Evolutionary conservation across 1,140 invertebrate species (phyloP), one percentile per base, ranked within the genome.

Genomic region (Caenorhabditis brenneri): DNA sequence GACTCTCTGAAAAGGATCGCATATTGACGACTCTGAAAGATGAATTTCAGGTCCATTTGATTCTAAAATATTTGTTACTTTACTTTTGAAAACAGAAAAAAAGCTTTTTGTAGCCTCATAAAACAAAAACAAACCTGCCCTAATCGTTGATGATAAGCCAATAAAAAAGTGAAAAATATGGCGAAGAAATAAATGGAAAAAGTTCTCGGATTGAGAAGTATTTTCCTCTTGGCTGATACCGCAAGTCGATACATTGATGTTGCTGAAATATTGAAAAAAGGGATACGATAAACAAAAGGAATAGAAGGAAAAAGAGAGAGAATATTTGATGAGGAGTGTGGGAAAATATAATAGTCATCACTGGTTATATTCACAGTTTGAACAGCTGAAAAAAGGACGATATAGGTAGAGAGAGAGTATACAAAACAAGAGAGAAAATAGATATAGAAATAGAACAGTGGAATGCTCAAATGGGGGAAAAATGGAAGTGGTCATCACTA

Each of bases 141-240:
- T 65, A 65, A 36, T 65, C 60, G 12, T n/a, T 65, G 60, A 65
- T 65, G 60, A 39, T 65, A 65, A 19, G 60, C 60, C 60, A 65
- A 39, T 65, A 65, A 65, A 65, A 65, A 65, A n/a, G 60, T 65
- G 60, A 39, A 65, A 19, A 65, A 36, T 19, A 65, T 65, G 19
- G 60, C 60, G 5, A 65, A 16, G 36, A 65, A 65, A 36, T 65
- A 65, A 36, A 65, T 19, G n/a, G 31, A 15, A 65, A 39, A 24
- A 36, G 60, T 65, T 36, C 19, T 65, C 15, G 60, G 60, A 65
- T 65, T 65, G 60, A 65, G 60, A 9, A 65, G 60, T 3, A 65
- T 16, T 65, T 65, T 65, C 7, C 60, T 29, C 22, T 65, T 65
- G 60, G 60, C 60, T 65, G 60, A 65, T 36, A 65, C 29, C 60